Conservation (phyloP, 2,888 invertebrate genomes). For the Acrobasis repandana region DNA sequence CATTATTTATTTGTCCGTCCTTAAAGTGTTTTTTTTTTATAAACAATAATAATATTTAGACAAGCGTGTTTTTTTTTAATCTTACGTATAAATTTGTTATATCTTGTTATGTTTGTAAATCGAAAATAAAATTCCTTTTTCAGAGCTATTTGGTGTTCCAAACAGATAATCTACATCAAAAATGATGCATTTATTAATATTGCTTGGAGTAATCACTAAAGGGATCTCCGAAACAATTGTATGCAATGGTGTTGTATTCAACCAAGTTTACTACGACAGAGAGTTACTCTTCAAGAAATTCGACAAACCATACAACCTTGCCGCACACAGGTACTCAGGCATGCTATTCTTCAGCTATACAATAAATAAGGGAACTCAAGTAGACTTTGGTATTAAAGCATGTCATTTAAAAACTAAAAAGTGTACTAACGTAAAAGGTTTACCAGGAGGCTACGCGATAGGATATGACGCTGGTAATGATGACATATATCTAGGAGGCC, state of each 20-base stretch:
- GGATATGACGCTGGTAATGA: conserved; percentile 67
- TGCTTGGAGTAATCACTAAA: background rate
- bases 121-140: too few relatives aligned
- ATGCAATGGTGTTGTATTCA: conserved; percentile 63
- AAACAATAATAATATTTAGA: too few relatives aligned
- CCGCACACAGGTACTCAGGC: conserved; percentile 63
- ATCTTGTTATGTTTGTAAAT: too few relatives aligned
- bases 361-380: conserved; percentile 46
- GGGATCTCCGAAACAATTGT: conserved; percentile 28
- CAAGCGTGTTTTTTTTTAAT: too few relatives aligned
- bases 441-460: conserved; percentile 67
- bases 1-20: too few relatives aligned
- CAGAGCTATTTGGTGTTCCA: too few relatives aligned
- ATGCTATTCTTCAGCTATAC: conserved; percentile 69
- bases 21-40: too few relatives aligned
- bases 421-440: conserved; percentile 48
- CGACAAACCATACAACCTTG: conserved; percentile 61
- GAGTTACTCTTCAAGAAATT: conserved; percentile 49
- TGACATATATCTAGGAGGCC: conserved; percentile 70
- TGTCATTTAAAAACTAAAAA: conserved; percentile 52
- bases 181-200: background rate
- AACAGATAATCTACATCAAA: background rate
- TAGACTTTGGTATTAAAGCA: conserved; percentile 60
- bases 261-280: conserved; percentile 59
- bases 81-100: too few relatives aligned